Evolutionary conservation across 2,113 vertebrate species (phyloP).

Genomic region (Anser brachyrhynchus): DNA sequence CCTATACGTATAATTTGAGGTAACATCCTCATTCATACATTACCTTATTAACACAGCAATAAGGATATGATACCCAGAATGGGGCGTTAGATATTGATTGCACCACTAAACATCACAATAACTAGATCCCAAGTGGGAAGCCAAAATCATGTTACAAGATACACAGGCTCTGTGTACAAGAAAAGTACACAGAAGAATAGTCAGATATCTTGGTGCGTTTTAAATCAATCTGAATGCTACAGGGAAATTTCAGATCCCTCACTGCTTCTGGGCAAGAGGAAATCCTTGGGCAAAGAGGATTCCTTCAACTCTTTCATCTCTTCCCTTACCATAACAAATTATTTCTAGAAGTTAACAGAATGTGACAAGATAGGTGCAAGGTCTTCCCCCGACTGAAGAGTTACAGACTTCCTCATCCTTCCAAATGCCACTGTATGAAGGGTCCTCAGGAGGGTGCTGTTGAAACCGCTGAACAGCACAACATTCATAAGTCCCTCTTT

Average conservation of each 20-base stretch:
- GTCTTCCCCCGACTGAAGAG: background rate
- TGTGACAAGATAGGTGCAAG: background rate
- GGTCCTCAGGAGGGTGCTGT: background rate
- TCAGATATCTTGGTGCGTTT: background rate
- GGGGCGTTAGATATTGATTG: background rate
- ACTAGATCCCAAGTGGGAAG: background rate
- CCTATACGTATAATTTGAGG: background rate
- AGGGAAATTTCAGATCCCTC: background rate
- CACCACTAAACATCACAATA: background rate
- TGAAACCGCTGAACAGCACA: background rate
- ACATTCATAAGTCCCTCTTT: background rate
- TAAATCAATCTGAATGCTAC: background rate
- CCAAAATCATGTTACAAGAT: background rate
- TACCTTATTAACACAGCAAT: background rate
- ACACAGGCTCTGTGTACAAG: background rate
- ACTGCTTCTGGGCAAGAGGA: background rate
- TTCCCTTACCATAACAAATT: background rate
- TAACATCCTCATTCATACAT: background rate
- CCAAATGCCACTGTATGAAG: background rate
- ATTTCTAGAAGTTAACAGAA: background rate
- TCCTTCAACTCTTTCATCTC: background rate
- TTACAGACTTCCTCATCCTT: background rate
- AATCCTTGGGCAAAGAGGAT: background rate
- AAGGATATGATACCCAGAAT: background rate
- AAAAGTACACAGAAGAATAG: background rate